These are phyloP conservation scores for Meleagris gallopavo DNA, from an alignment of 2,113 vertebrate genomes.

Conservation along the genomic window DNA sequence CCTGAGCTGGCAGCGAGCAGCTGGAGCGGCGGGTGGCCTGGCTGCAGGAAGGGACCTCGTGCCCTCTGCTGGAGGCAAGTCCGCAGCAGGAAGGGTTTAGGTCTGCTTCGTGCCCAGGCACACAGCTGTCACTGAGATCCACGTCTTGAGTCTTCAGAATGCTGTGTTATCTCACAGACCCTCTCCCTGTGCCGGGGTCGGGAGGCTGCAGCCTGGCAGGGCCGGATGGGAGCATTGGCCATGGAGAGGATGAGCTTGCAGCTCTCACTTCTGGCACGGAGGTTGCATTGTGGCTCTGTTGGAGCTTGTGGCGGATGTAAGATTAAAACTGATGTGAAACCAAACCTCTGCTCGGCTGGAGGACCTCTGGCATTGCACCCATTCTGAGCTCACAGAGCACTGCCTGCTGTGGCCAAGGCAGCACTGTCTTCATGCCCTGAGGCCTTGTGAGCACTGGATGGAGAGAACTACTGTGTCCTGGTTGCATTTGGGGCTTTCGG, in stretches of 20 bases:
- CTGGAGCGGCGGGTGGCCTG: not conserved
- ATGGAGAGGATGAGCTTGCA: not conserved
- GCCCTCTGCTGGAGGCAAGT: conserved; percentile 53
- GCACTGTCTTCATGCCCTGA: not conserved
- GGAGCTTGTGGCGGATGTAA: not conserved
- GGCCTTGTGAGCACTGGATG: not conserved
- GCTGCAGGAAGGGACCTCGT: not conserved
- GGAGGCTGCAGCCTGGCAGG: rapidly evolving
- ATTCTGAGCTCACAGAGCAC: rapidly evolving
- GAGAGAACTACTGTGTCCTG: no score
- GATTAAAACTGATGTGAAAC: not conserved
- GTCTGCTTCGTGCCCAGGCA: rapidly evolving
- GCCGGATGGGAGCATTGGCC: not conserved
- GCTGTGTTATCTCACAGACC: rapidly evolving
- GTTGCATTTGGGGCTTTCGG: no score
- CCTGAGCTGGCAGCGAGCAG: rapidly evolving
- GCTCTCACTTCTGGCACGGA: not conserved
- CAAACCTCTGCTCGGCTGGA: not conserved
- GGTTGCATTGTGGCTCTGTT: not conserved
- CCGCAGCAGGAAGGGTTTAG: not conserved
- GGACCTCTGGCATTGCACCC: not conserved
- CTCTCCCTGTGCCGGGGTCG: rapidly evolving
- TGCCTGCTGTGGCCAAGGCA: rapidly evolving
- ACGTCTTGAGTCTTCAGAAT: not conserved
- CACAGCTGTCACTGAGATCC: not conserved